Conservation (phyloP, 1,140 invertebrate species). For the Eumeta japonica region DNA sequence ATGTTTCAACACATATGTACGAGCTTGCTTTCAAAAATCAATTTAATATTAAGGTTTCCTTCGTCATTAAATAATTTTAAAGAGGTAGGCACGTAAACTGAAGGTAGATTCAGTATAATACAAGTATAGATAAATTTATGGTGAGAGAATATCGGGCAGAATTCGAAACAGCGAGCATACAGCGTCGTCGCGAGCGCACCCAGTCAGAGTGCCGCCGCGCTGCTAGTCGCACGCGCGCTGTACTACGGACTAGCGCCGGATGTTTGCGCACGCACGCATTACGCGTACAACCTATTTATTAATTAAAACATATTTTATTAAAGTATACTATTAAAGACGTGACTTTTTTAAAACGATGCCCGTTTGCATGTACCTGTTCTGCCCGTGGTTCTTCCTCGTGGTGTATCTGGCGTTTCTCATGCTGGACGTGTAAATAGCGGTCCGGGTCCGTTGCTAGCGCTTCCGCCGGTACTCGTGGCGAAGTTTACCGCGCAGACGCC, state of each 20-base stretch:
- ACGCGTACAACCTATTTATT: conserved; percentile 21
- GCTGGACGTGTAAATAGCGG: conserved; percentile 43
- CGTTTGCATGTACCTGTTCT: conserved; percentile 55
- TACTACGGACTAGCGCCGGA: too few species aligned
- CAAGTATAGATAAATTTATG: conserved; percentile 25
- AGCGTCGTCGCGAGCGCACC: conserved; percentile 35
- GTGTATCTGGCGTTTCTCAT: conserved; percentile 54
- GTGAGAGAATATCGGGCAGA: conserved; percentile 45
- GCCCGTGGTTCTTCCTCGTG: conserved; percentile 55
- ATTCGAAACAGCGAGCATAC: conserved; percentile 41
- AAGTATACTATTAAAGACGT: background rate
- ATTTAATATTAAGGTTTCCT: background rate
- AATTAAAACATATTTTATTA: conserved; percentile 12
- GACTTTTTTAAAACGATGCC: too few species aligned
- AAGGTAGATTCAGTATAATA: background rate
- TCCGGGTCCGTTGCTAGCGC: background rate
- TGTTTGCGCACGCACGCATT: conserved; percentile 37
- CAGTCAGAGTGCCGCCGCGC: conserved; percentile 56
- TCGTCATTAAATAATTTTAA: background rate
- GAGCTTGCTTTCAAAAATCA: background rate
- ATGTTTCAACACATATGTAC: too few species aligned
- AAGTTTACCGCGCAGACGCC: conserved; percentile 8
- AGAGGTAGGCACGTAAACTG: background rate
- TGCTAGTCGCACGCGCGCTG: conserved; percentile 42
- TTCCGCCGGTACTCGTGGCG: conserved; percentile 3